phyloP scores from a whole-genome alignment of 2,888 invertebrate species.

The Drosophila koepferae region DNA sequence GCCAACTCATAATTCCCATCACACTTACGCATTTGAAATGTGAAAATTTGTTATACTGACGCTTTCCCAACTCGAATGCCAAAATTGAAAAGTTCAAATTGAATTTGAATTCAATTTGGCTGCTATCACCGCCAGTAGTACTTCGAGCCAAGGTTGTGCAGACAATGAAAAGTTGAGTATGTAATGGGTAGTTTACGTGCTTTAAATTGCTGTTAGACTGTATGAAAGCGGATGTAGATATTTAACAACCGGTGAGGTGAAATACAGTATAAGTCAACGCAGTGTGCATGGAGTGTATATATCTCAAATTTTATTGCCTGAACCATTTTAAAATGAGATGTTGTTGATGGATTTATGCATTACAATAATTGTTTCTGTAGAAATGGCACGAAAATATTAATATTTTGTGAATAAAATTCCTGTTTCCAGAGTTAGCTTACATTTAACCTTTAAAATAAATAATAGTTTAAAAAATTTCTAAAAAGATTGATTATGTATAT shows the following conservation, averaged over 20 bases:
- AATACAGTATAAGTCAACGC: not conserved
- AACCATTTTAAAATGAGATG: not conserved
- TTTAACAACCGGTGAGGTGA: conserved; percentile 8
- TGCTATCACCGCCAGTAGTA: conserved; percentile 49
- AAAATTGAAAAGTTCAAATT: conserved; percentile 85
- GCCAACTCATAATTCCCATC: conserved; percentile 71
- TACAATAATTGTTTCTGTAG: not conserved
- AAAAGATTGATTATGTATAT: no score
- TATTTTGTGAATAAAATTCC: no score
- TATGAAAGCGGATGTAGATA: not conserved
- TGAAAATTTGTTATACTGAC: conserved; percentile 43
- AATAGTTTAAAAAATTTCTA: no score
- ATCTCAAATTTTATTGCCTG: not conserved
- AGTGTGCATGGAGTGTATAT: not conserved
- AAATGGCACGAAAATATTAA: no score
- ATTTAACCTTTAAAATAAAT: no score
- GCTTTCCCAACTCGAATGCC: conserved; percentile 33
- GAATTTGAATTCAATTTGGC: conserved; percentile 85
- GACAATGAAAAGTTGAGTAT: conserved; percentile 50
- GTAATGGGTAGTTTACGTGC: conserved; percentile 66
- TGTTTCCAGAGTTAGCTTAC: no score
- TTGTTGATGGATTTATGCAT: not conserved
- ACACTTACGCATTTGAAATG: conserved; percentile 75
- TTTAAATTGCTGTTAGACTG: conserved; percentile 11
- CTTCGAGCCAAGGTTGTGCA: conserved; percentile 48